Base-by-base conservation (phyloP, 2,113 vertebrate genomes). In the Cisticola juncidis region DNA sequence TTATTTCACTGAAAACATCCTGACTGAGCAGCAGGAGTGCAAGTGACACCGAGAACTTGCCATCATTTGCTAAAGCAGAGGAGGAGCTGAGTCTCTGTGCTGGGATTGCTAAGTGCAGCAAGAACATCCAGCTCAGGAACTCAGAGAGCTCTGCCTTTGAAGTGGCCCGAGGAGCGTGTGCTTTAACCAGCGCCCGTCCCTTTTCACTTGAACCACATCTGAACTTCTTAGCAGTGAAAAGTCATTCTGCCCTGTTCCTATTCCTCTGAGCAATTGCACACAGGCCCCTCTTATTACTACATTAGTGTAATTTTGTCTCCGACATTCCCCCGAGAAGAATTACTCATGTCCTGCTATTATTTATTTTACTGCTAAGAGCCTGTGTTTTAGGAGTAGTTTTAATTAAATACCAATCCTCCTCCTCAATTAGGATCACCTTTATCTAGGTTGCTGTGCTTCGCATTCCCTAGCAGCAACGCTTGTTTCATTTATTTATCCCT, bases 331-430 rank as follows among this genome's bases (percentile, higher is more conserved):
- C 40, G 18, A 91, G 92, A 96, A 57, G 50, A 92, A 92, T 94
- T 95, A 93, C 86, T 96, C 83, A 88, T 66, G 91, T 86, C 93
- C 76, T 93, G 79, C 86, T 92, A 80, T 82, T 92, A 95, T 90
- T 95, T 96, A 64, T 92, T 95, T 94, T 94, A 88, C 88, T 81
- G 71, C 82, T 57, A 88, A 92, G 87, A 95, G 79, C 72, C 51
- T 79, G 14, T 13, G 4, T 91, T 95, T 94, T 78, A 95, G 78
- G 35, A 79, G 61, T 20, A 93, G 70, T 80, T 95, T 95, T 95
- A 96, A 97, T 95, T 95, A 92, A 95, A 73, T 65, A 81, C 82
- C 91, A 66, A 58, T 73, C 78, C 91, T 94, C 77, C 74, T 88
- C 72, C 86, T 88, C 92, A 94, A 35, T 93, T 86, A 96, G 70